Conservation (phyloP, 2,797 vertebrate species). For the Paedocypris micromegethes region DNA sequence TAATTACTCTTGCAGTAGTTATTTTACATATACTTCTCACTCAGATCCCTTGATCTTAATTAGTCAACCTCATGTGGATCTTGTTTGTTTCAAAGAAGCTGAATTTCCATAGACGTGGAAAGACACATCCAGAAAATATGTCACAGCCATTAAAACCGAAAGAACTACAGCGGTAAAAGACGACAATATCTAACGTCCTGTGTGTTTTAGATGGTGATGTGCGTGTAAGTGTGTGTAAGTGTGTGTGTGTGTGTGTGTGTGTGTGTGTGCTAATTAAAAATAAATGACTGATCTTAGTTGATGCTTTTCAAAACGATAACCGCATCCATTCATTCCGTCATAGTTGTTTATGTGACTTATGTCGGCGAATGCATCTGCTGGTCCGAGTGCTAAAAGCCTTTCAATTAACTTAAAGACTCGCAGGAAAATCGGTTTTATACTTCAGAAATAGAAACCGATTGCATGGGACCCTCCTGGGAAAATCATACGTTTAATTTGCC, state of each 20-base stretch:
- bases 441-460: background rate
- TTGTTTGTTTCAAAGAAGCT: conserved; percentile 38
- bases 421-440: conserved; percentile 11
- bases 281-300: background rate
- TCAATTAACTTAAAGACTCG: background rate
- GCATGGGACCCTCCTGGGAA: background rate
- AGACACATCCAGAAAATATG: conserved; percentile 35
- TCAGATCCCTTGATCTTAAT: conserved; percentile 37
- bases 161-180: conserved; percentile 21
- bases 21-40: conserved; percentile 14
- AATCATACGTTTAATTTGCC: background rate
- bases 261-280: background rate
- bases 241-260: too few species aligned
- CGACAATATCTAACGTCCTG: background rate
- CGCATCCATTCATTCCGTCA: background rate
- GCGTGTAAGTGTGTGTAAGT: too few species aligned
- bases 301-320: background rate
- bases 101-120: conserved; percentile 31
- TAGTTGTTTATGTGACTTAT: background rate
- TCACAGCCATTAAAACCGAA: conserved; percentile 37
- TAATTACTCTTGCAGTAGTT: conserved; percentile 19
- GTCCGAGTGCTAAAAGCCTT: background rate
- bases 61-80: conserved; percentile 33
- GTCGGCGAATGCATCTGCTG: conserved; percentile 5
- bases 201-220: background rate